Evolutionary conservation across 2,888 invertebrate genomes (phyloP).

Genomic region (Pollenia griseotomentosa): DNA sequence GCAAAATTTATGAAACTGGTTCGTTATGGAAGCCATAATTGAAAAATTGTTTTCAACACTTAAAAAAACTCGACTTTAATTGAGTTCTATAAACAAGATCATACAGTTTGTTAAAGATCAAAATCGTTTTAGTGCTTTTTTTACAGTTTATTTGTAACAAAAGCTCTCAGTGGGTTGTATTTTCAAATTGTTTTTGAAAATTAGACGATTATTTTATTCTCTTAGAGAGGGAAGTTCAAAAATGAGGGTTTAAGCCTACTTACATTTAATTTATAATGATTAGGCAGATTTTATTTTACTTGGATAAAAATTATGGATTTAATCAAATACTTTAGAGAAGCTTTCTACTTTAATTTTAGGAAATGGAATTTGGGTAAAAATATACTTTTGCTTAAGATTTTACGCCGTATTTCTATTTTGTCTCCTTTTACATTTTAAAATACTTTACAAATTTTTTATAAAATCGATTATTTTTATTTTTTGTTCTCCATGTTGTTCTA

Average conservation of each 20-base stretch:
- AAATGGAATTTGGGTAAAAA: not conserved
- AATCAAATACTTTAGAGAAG: not conserved
- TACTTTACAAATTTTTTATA: not conserved
- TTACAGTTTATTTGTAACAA: conserved; percentile 28
- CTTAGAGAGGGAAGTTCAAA: not conserved
- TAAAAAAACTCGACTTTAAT: conserved; percentile 63
- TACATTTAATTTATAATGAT: conserved; percentile 49
- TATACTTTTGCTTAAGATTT: too few species aligned
- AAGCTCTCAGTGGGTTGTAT: conserved; percentile 68
- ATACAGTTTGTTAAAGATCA: conserved; percentile 50
- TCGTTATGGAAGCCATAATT: conserved; percentile 71
- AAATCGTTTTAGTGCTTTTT: not conserved
- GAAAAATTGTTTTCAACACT: conserved; percentile 73
- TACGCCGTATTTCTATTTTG: not conserved
- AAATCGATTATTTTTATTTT: conserved; percentile 38
- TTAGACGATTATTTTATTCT: conserved; percentile 6
- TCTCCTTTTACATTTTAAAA: not conserved
- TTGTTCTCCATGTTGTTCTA: not conserved
- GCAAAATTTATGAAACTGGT: conserved; percentile 52
- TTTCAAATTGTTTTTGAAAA: conserved; percentile 48
- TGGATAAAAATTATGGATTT: conserved; percentile 15
- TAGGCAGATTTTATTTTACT: conserved; percentile 29
- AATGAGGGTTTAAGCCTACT: not conserved
- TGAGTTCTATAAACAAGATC: conserved; percentile 65
- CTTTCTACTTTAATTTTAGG: not conserved